Conservation (phyloP, 2,888 invertebrate species). For the Parasteatoda lunata region DNA sequence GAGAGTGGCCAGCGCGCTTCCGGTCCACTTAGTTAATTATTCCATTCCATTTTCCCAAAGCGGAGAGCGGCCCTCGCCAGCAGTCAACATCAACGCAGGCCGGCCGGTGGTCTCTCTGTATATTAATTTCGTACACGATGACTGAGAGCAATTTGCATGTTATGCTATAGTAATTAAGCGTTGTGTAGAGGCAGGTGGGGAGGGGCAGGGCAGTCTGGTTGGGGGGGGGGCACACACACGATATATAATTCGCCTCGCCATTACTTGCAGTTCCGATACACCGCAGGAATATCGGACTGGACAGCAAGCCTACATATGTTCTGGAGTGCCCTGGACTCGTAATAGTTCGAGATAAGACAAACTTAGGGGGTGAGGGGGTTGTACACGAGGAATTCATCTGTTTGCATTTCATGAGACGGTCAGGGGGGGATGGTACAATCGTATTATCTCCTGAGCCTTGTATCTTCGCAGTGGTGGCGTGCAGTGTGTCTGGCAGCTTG, state of each 20-base stretch:
- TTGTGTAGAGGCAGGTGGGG: conserved; percentile 15
- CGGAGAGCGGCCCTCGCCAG: conserved; percentile 27
- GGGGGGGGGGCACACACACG: conserved; percentile 36
- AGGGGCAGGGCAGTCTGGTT: conserved; percentile 1
- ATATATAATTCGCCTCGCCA: conserved; percentile 59
- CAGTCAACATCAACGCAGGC: conserved; percentile 19
- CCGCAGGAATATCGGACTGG: conserved; percentile 60
- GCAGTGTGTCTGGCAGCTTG: conserved; percentile 38
- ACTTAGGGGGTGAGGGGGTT: conserved; percentile 23
- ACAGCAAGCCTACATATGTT: conserved; percentile 60
- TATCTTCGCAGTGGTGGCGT: background rate
- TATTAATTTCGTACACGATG: conserved; percentile 69
- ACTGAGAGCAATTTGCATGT: conserved; percentile 69
- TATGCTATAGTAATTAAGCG: conserved; percentile 69
- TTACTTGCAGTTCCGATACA: conserved; percentile 40
- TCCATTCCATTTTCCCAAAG: conserved; percentile 69
- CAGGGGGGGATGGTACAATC: conserved; percentile 27
- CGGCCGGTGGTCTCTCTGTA: conserved; percentile 37
- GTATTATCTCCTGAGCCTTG: conserved; percentile 51
- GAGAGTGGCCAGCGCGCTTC: conserved; percentile 66
- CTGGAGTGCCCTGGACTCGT: conserved; percentile 35
- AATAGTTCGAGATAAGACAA: conserved; percentile 65
- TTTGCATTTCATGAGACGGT: conserved; percentile 11
- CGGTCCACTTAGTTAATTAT: conserved; percentile 69
- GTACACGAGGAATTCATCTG: conserved; percentile 42